These are phyloP conservation scores for Orthosia gracilis DNA, from an alignment of 2,888 invertebrate species.

Conservation along the genomic window DNA sequence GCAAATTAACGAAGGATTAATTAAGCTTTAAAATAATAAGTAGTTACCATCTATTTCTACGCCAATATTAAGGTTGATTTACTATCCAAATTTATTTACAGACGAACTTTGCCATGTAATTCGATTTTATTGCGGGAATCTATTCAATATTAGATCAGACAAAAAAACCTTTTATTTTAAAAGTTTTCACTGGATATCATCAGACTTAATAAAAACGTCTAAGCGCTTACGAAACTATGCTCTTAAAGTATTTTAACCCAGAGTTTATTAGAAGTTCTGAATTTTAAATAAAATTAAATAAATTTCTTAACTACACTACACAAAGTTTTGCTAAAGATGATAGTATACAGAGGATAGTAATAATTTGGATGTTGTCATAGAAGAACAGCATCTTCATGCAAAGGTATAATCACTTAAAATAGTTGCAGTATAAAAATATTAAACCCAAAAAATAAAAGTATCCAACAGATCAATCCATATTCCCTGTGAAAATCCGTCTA, in stretches of 20 bases:
- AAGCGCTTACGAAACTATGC: conserved; percentile 3
- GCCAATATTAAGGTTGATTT: conserved; percentile 15
- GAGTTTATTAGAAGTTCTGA: conserved; percentile 3
- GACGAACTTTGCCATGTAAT: conserved; percentile 5
- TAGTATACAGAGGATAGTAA: not conserved
- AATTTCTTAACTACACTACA: not conserved
- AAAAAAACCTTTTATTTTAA: conserved; percentile 3
- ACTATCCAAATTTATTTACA: conserved; percentile 3
- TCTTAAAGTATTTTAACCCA: conserved; percentile 7
- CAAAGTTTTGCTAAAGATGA: not conserved
- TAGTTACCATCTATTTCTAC: conserved; percentile 9
- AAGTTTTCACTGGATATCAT: conserved; percentile 9
- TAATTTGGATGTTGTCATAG: not conserved
- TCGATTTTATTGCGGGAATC: conserved; percentile 4
- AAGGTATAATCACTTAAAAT: not conserved
- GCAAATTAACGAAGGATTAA: conserved; percentile 64
- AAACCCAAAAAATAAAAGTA: not conserved
- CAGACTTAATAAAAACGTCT: not conserved
- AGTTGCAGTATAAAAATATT: not conserved
- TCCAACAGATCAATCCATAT: not conserved
- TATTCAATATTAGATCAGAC: not conserved
- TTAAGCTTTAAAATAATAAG: conserved; percentile 56
- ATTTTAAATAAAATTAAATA: not conserved
- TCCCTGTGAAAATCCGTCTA: conserved; percentile 13
- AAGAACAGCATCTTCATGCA: not conserved